Evolutionary conservation across 37 sponge, comb jelly and placozoan genomes (phyloP).

Genomic region (Lycopodina hypogea): DNA sequence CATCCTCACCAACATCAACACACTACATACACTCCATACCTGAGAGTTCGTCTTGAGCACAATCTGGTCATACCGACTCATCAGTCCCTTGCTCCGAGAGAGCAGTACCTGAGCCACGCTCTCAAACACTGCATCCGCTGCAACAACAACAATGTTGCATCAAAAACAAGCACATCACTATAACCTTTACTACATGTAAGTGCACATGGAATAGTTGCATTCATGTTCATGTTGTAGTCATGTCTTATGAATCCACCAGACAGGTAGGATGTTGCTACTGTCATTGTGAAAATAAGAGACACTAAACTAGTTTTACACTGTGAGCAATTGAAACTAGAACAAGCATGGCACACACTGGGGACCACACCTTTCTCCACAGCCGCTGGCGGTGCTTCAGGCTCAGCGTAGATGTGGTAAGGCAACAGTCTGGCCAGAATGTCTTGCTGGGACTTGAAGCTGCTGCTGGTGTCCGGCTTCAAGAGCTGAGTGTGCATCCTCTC

Average conservation of each 20-base stretch:
- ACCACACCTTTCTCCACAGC: constrained; percentile 61
- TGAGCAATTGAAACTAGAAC: background rate
- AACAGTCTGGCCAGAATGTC: constrained; percentile 52
- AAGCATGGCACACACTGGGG: no score
- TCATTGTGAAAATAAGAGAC: no score
- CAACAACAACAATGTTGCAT: background rate
- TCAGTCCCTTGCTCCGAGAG: constrained; percentile 50
- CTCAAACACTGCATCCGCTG: constrained; percentile 72
- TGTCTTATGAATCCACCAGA: no score
- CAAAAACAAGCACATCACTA: background rate
- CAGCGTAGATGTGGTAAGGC: constrained; percentile 51
- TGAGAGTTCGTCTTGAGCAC: constrained; percentile 7
- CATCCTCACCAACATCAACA: no score
- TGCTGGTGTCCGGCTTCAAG: constrained; percentile 27
- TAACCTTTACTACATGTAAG: background rate
- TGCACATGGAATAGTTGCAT: no score
- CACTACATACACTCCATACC: no score
- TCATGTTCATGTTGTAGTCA: no score
- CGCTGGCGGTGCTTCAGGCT: constrained; percentile 52
- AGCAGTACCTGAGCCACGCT: constrained; percentile 58
- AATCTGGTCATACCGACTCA: constrained; percentile 38
- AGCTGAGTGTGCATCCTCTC: constrained; percentile 60
- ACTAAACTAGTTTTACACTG: no score
- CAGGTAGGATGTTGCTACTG: no score
- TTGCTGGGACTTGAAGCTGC: constrained; percentile 28